Base-by-base conservation (phyloP, 2,888 invertebrate genomes). In the Melolontha melolontha region DNA sequence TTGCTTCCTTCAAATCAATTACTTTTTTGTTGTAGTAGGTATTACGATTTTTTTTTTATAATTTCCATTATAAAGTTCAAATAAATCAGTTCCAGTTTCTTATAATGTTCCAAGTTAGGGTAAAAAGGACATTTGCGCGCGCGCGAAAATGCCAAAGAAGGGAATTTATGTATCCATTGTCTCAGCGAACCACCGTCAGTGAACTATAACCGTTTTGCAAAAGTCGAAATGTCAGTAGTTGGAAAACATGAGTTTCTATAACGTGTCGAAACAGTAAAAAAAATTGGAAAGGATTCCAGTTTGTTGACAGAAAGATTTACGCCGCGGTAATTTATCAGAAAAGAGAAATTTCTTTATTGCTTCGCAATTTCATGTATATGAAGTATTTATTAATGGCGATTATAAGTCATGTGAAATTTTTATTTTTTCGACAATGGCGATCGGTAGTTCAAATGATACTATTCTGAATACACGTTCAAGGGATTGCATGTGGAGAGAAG, bases 101-200 rank as follows among this genome's bases (percentile, higher is more conserved):
- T 52, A 12, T 11, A 34, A 27, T 34, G 27, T 11, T 52, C 27
- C 27, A 52, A 52, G 34, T 34, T 34, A 34, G 34, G 34, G 34
- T 34, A n/a, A 51, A 34, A 57, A 49, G 5, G 10, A 22, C 27
- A 27, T n/a, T 42, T 16, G 27, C 29, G 22, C 40, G 51, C 40
- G 44, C 54, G 34, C n/a, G 55, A 39, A 55, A 55, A 66, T 66
- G 55, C 55, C 66, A 68, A 54, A 62, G 55, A 51, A 57, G 40
- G 65, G 68, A 73, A 73, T 75, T 75, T 75, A 75, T 73, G 72
- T 65, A 47, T 67, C 74, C 67, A 75, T 75, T 75, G 74, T 75
- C 70, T 73, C 54, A 67, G 71, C 66, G 70, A 69, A 68, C 72
- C 57, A 70, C 70, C 72, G 72, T 74, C 75, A 75, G 68, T 75